Conservation (phyloP, 2,888 invertebrate species). For the Cephus nigrinus region DNA sequence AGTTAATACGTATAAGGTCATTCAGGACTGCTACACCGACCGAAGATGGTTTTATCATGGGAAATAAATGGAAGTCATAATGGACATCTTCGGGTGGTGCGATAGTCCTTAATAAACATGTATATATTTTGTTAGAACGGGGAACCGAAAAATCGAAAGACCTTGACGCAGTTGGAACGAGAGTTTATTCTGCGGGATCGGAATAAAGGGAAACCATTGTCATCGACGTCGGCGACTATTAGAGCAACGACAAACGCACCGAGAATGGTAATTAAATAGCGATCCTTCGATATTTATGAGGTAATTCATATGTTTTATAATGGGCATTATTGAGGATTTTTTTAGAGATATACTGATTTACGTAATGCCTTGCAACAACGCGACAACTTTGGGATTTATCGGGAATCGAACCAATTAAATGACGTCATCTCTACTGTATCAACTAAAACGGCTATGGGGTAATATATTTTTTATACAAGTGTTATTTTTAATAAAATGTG, state of each 20-base stretch:
- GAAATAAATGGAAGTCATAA: no score
- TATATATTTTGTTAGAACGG: not conserved
- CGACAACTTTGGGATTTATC: not conserved
- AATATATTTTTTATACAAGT: not conserved
- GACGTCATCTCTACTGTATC: not conserved
- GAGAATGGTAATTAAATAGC: not conserved
- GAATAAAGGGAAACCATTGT: not conserved
- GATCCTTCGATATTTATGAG: no score
- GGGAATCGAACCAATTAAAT: not conserved
- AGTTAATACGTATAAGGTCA: not conserved
- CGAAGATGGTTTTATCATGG: not conserved
- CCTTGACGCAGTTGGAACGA: constrained; percentile 21
- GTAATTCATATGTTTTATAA: no score
- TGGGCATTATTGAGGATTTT: not conserved
- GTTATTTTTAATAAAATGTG: not conserved
- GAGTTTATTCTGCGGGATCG: constrained; percentile 18
- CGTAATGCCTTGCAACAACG: not conserved
- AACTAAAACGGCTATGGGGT: not conserved
- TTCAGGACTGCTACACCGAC: not conserved
- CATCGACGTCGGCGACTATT: not conserved
- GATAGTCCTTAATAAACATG: not conserved
- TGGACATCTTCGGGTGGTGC: not conserved
- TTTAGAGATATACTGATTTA: not conserved
- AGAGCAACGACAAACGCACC: not conserved
- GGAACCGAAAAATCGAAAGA: not conserved